Conservation (phyloP, 2,113 vertebrate species). For the Varanus salvator region DNA sequence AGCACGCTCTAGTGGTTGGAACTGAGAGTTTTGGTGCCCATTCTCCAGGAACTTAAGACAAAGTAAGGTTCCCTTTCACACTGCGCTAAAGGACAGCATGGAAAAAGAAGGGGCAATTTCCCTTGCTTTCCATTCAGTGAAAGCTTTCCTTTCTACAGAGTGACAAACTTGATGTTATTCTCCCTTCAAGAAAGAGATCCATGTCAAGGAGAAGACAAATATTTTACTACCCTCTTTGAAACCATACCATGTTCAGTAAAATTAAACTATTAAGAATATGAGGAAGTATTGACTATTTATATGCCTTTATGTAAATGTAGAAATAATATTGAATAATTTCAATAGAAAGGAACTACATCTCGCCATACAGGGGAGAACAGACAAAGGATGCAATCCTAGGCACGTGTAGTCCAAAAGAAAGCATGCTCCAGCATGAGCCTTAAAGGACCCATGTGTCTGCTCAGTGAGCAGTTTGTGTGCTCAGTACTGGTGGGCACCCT, state of each 20-base stretch:
- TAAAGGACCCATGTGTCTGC: too few species aligned
- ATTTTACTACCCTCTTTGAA: neutral
- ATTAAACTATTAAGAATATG: neutral
- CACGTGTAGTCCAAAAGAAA: too few species aligned
- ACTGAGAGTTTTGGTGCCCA: slow-evolving; percentile 30
- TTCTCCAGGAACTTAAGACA: slow-evolving; percentile 21
- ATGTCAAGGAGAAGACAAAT: neutral
- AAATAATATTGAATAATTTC: too few species aligned
- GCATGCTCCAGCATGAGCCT: too few species aligned
- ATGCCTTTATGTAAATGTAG: too few species aligned
- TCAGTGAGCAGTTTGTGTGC: too few species aligned
- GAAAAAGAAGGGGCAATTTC: neutral
- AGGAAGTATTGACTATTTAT: neutral
- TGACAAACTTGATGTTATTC: neutral
- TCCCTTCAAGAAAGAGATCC: neutral
- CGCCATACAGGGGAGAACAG: too few species aligned
- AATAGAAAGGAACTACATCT: too few species aligned
- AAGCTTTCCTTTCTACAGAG: neutral
- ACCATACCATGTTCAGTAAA: neutral
- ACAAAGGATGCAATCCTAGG: too few species aligned
- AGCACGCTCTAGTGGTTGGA: slow-evolving; percentile 75
- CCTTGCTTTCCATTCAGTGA: neutral
- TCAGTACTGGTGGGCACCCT: too few species aligned
- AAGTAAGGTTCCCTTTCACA: slow-evolving; percentile 70
- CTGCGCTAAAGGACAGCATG: neutral